A percentile compares a stretch with the other conserved stretches of the same genome.
phyloP scores from a whole-genome alignment of 1,140 invertebrate species.

The Bombus pascuorum region DNA sequence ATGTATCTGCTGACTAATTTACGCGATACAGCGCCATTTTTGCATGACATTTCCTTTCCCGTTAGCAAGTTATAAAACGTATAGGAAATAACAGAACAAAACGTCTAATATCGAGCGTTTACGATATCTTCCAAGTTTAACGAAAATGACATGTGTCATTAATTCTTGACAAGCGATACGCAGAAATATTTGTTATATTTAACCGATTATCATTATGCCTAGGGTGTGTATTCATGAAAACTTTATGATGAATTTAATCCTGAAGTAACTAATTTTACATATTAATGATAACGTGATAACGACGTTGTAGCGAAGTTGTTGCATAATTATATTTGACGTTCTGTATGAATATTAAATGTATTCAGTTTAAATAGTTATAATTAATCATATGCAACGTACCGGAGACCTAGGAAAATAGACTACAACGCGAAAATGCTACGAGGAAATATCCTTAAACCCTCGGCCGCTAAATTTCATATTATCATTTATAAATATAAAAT shows the following conservation, averaged over 20 bases:
- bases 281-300: conserved; percentile 35
- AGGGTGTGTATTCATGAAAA: conserved; percentile 10
- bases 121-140: too few relatives aligned
- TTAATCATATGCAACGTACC: conserved; percentile 19
- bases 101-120: too few relatives aligned
- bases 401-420: neutral
- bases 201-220: conserved; percentile 22
- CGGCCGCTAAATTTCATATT: neutral
- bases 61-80: too few relatives aligned
- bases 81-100: too few relatives aligned
- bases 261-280: conserved; percentile 43
- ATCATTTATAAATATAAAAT: neutral
- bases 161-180: neutral
- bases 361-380: conserved; percentile 35
- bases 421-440: too few relatives aligned
- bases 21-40: too few relatives aligned
- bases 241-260: conserved; percentile 40
- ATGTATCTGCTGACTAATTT: too few relatives aligned
- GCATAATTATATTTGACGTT: conserved; percentile 46
- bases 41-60: too few relatives aligned
- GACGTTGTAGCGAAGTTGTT: conserved; percentile 5
- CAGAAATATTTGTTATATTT: conserved; percentile 2
- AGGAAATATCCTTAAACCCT: neutral
- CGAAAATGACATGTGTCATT: too few relatives aligned
- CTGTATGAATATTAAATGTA: conserved; percentile 46